A percentile compares a stretch with the other conserved stretches of the same genome.
These are phyloP conservation scores for Hydractinia symbiolongicarpus DNA, from an alignment of 30 jellyfish, hydroid and myxozoan species.

Conservation along the genomic window DNA sequence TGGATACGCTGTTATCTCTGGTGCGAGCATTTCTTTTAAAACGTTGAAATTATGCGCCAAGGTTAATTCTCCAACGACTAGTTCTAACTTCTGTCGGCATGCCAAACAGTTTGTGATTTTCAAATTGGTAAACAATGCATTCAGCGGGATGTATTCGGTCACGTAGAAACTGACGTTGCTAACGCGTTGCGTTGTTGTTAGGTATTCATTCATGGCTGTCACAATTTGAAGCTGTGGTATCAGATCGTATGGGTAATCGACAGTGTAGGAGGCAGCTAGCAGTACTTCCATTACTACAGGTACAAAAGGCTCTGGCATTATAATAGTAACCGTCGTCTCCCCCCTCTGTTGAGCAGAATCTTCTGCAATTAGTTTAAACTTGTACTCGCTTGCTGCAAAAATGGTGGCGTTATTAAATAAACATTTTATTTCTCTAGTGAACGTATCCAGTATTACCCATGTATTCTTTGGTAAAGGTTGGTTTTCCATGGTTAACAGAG, in stretches of 20 bases:
- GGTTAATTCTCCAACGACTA: too few species aligned
- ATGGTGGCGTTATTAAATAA: conserved; percentile 7
- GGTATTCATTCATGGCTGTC: background rate
- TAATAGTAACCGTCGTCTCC: background rate
- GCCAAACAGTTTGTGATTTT: background rate
- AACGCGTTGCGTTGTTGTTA: background rate
- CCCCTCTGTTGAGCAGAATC: background rate
- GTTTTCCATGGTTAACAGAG: conserved; percentile 34
- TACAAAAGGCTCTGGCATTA: too few species aligned
- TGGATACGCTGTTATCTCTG: too few species aligned
- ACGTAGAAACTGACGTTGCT: too few species aligned
- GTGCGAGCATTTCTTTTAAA: too few species aligned
- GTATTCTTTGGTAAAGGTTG: conserved; percentile 38
- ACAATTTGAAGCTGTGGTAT: background rate
- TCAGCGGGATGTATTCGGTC: background rate
- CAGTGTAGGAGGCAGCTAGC: background rate
- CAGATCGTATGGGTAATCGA: background rate
- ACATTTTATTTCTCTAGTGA: background rate
- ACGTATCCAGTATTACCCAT: conserved; percentile 60
- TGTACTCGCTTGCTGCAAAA: conserved; percentile 1
- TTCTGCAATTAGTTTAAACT: conserved; percentile 8
- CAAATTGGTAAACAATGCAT: conserved; percentile 2
- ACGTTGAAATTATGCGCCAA: too few species aligned
- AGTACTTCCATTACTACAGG: background rate
- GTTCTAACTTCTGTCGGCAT: too few species aligned